Percentiles rank a stretch among this genome's conserved stretches.
Conservation (phyloP, 2,113 vertebrate species). For the Abramis brama region DNA sequence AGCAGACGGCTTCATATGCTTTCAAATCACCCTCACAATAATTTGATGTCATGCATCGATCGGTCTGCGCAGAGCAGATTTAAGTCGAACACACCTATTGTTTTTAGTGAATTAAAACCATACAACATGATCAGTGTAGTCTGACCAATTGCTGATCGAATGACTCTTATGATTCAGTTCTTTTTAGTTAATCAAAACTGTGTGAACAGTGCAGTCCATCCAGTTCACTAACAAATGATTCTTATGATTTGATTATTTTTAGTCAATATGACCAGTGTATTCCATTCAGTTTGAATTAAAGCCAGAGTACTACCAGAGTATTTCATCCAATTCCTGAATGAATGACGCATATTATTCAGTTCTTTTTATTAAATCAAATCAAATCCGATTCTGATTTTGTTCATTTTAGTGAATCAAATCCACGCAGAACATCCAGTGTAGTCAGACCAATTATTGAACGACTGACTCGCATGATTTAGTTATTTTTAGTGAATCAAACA, state of each 20-base stretch:
- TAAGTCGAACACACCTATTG: background rate
- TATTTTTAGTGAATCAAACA: background rate
- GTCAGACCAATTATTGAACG: background rate
- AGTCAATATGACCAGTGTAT: background rate
- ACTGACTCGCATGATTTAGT: background rate
- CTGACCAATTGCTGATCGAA: background rate
- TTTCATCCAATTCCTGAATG: background rate
- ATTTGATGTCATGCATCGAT: too few species aligned
- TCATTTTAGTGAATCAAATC: background rate
- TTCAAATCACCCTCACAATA: too few species aligned
- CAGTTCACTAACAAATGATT: background rate
- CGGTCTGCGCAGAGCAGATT: too few species aligned
- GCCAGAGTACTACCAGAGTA: too few species aligned
- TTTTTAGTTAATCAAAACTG: background rate
- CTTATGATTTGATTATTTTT: background rate
- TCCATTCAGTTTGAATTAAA: too few species aligned
- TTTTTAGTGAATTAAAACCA: background rate
- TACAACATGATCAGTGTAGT: background rate
- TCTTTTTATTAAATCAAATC: background rate
- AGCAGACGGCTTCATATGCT: too few species aligned
- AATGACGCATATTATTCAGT: background rate
- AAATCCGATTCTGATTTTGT: too few species aligned
- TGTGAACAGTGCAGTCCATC: background rate
- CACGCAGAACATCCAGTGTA: background rate
- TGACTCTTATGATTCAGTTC: background rate